A percentile compares a stretch with the other conserved stretches of the same genome.
Conservation (phyloP, 1,140 invertebrate genomes). For the Tribolium madens region DNA sequence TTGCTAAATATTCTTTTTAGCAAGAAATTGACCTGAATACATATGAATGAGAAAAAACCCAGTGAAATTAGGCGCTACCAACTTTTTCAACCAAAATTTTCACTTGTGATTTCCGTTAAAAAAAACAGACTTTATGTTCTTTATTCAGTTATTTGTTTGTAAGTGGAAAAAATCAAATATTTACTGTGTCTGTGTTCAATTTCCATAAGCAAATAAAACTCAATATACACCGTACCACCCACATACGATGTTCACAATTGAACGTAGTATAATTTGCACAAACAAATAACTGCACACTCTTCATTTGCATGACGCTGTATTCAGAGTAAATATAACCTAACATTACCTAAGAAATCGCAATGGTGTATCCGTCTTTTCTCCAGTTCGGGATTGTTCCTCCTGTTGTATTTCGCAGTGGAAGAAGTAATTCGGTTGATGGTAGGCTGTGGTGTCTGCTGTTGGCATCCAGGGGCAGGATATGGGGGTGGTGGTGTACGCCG, state of each 20-base stretch:
- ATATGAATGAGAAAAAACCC: too few relatives aligned
- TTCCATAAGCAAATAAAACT: constrained; percentile 42
- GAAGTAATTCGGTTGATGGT: constrained; percentile 59
- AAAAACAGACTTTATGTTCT: too few relatives aligned
- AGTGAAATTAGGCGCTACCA: too few relatives aligned
- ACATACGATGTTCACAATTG: constrained; percentile 38
- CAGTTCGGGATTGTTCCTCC: constrained; percentile 95
- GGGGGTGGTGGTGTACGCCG: constrained; percentile 74
- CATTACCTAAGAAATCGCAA: constrained; percentile 90
- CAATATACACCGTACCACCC: constrained; percentile 32
- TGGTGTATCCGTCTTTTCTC: constrained; percentile 95
- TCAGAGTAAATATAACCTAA: constrained; percentile 30
- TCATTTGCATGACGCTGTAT: constrained; percentile 39
- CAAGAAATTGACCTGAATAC: too few relatives aligned
- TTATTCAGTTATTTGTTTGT: neutral
- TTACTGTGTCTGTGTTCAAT: constrained; percentile 34
- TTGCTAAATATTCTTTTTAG: too few relatives aligned
- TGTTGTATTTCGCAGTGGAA: constrained; percentile 79
- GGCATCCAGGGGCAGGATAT: constrained; percentile 70
- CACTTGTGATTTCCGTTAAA: too few relatives aligned
- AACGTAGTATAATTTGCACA: constrained; percentile 46
- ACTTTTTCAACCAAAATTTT: too few relatives aligned
- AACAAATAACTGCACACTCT: constrained; percentile 39
- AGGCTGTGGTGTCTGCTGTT: constrained; percentile 66
- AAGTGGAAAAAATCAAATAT: constrained; percentile 32